Evolutionary conservation across 2,797 vertebrate species (phyloP).

Genomic region (Hylomyscus alleni): DNA sequence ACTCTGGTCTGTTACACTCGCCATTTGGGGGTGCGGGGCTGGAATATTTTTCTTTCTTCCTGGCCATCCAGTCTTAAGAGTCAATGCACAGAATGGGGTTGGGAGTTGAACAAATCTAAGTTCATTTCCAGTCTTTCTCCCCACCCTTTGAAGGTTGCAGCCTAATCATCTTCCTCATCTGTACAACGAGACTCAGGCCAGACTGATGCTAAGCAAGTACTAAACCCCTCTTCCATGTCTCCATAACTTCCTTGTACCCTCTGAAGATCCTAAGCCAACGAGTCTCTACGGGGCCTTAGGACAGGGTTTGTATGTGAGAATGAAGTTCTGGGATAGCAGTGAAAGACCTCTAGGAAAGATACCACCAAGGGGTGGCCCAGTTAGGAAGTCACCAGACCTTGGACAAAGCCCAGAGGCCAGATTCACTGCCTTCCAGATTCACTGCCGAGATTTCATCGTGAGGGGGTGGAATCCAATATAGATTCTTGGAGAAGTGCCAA

Average conservation of each 20-base stretch:
- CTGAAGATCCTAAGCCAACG: neutral
- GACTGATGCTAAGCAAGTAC: neutral
- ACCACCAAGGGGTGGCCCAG: neutral
- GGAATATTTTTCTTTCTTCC: neutral
- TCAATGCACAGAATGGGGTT: neutral
- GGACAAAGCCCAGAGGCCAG: slow-evolving; percentile 29
- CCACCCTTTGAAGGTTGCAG: neutral
- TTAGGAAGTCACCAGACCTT: neutral
- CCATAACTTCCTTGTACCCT: neutral
- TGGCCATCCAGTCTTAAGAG: neutral
- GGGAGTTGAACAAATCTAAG: neutral
- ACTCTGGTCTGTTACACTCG: neutral
- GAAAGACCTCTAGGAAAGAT: neutral
- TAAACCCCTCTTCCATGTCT: slow-evolving; percentile 20
- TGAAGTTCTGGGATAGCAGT: neutral
- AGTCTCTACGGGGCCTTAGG: neutral
- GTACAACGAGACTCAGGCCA: neutral
- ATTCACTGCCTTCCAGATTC: slow-evolving; percentile 10
- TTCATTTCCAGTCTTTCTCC: neutral
- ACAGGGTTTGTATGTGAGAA: neutral
- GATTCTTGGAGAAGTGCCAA: slow-evolving; percentile 61
- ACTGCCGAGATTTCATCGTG: slow-evolving; percentile 37
- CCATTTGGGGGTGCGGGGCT: neutral
- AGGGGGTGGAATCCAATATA: slow-evolving; percentile 25
- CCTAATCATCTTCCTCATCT: slow-evolving; percentile 6